These are phyloP conservation scores for Clostera curtula DNA, from an alignment of 2,888 invertebrate species.

Conservation along the genomic window DNA sequence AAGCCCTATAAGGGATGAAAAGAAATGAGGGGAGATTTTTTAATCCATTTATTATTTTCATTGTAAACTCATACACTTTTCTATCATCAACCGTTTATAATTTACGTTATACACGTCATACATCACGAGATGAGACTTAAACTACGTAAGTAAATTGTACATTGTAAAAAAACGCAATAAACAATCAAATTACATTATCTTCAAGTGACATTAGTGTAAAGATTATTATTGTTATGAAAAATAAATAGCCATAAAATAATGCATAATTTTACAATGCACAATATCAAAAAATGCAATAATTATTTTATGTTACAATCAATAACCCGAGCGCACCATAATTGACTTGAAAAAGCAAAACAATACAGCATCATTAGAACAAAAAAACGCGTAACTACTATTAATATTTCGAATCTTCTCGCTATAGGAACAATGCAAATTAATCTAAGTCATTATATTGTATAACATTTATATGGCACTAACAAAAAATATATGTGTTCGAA, in stretches of 20 bases:
- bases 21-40: conserved; percentile 27
- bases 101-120: conserved; percentile 54
- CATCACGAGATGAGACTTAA: conserved; percentile 38
- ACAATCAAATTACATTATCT: too few relatives aligned
- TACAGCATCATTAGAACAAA: conserved; percentile 21
- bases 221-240: too few relatives aligned
- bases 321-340: conserved; percentile 67
- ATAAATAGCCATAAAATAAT: too few relatives aligned
- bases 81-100: conserved; percentile 67
- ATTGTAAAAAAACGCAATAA: too few relatives aligned
- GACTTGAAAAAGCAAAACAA: conserved; percentile 50
- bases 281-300: conserved; percentile 30
- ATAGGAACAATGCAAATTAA: conserved; percentile 14
- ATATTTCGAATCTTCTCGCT: conserved; percentile 8
- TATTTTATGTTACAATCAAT: conserved; percentile 27
- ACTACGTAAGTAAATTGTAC: conserved; percentile 25
- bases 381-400: conserved; percentile 15
- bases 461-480: conserved; percentile 25
- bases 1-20: too few relatives aligned
- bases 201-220: too few relatives aligned
- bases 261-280: conserved; percentile 27
- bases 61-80: conserved; percentile 71
- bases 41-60: conserved; percentile 66
- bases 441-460: conserved; percentile 6
- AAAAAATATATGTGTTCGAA: too few relatives aligned